A percentile compares a stretch with the other conserved stretches of the same genome.
These are phyloP conservation scores for Apomyelois bistriatella DNA, from an alignment of 2,888 invertebrate genomes.

Conservation along the genomic window DNA sequence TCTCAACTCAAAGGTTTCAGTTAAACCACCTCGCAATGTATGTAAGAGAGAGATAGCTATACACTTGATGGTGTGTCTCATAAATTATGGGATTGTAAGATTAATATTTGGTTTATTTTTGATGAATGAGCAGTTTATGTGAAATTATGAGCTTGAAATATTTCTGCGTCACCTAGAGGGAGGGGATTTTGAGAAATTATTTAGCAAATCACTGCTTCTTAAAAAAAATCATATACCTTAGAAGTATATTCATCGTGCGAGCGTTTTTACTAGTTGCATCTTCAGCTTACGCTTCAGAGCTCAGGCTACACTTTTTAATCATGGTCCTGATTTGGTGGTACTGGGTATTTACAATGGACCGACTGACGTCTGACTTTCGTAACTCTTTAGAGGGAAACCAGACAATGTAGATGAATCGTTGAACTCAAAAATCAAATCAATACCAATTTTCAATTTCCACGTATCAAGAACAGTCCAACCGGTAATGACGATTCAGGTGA, in stretches of 20 bases:
- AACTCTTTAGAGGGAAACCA: no score
- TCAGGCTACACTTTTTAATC: no score
- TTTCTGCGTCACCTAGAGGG: background rate
- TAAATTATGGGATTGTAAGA: background rate
- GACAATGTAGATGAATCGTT: background rate
- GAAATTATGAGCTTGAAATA: background rate
- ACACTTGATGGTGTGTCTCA: background rate
- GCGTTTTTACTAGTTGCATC: no score
- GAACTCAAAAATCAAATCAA: background rate
- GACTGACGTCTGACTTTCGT: no score
- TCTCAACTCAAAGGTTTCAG: background rate
- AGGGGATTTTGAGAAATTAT: background rate
- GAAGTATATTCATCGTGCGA: no score
- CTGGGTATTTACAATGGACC: no score
- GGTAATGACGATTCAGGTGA: background rate
- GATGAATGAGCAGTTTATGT: conserved; percentile 2
- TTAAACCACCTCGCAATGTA: background rate
- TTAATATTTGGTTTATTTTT: conserved; percentile 7
- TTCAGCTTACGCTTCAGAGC: no score
- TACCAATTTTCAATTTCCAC: background rate
- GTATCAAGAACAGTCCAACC: background rate
- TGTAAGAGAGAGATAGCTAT: conserved; percentile 2
- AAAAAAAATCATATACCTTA: no score
- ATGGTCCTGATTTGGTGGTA: no score
- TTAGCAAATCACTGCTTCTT: no score